These are phyloP conservation scores for Calliscelio sp. DNA, from an alignment of 2,888 invertebrate species.

Conservation along the genomic window DNA sequence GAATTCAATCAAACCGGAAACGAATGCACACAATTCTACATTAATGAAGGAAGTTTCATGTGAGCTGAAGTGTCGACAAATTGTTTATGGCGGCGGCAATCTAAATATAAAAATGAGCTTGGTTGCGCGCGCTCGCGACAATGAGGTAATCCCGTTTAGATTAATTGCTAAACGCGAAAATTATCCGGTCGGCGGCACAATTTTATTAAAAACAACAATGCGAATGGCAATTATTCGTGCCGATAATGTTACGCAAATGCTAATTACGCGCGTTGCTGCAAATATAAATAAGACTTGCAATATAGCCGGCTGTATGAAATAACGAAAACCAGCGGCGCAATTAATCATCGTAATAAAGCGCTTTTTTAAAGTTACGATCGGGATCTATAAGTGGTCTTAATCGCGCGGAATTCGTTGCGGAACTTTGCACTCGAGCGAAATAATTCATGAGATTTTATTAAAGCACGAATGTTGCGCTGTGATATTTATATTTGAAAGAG, in stretches of 20 bases:
- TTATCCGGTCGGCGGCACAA: slow-evolving; percentile 14
- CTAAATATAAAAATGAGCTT: slow-evolving; percentile 53
- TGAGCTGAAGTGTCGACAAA: slow-evolving; percentile 41
- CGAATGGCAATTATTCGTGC: background rate
- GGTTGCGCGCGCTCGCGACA: slow-evolving; percentile 10
- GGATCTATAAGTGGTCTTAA: background rate
- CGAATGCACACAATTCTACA: slow-evolving; percentile 38
- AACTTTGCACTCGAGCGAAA: no score
- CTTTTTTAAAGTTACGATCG: background rate
- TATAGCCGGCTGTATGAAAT: slow-evolving; percentile 4
- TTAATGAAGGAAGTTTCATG: slow-evolving; percentile 53
- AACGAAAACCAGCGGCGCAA: background rate
- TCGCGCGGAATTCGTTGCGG: no score
- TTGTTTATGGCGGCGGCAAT: slow-evolving; percentile 36
- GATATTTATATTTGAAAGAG: no score
- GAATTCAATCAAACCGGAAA: slow-evolving; percentile 56
- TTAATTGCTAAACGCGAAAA: slow-evolving; percentile 18
- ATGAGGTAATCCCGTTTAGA: slow-evolving; percentile 10
- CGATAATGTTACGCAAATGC: slow-evolving; percentile 39
- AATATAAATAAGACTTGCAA: slow-evolving; percentile 33
- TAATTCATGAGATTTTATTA: no score
- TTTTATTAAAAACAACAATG: slow-evolving; percentile 27
- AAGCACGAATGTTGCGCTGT: no score
- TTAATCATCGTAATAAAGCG: slow-evolving; percentile 19
- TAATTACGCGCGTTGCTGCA: slow-evolving; percentile 18